Evolutionary conservation across 2,113 vertebrate species (phyloP), one percentile per base, ranked within the genome.

Genomic region (Notarius quadriscutis): DNA sequence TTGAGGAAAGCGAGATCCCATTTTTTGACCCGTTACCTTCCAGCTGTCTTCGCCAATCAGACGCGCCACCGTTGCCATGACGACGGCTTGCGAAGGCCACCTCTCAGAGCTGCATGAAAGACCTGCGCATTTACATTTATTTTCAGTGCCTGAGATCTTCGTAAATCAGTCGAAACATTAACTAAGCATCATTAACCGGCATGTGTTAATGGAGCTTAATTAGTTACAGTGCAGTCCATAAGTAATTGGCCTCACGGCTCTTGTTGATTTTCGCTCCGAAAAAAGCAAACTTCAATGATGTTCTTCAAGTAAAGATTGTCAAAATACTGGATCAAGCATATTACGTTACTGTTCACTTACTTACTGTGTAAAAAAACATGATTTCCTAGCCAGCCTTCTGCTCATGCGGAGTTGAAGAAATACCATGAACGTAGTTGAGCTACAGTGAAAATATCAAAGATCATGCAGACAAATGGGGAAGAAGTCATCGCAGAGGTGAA

Each of bases 11-110:
- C 83, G 5, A 84, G 84, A 89, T 86, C 84, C 87, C 90, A 87
- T 90, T 90, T 86, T 90, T 87, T 80, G 72, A 90, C 83, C 88
- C 48, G 83, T 81, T 87, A 90, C 86, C 90, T 90, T 86, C 88
- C 88, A 88, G 87, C 89, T 83, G 83, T 89, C 89, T 88, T 84
- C 83, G 74, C 83, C 86, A 87, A 87, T 89, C 88, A 89, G 85
- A 69, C 65, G 69, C 88, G 57, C 67, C 55, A 67, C 81, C 48
- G 90, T 89, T 89, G 17, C 90, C 90, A 90, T 86, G 88, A 74
- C 84, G 62, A 90, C 90, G 22, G 69, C 63, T 82, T 72, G 48
- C 77, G 60, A 86, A 79, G 89, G 86, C 90, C 88, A 87, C 80
- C 85, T 83, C 81, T 83, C 86, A 50, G 60, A 69, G 86, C 69